These are phyloP conservation scores for Rambutsinella grinnellia DNA, from an alignment of 2,888 invertebrate species.

Conservation along the genomic window DNA sequence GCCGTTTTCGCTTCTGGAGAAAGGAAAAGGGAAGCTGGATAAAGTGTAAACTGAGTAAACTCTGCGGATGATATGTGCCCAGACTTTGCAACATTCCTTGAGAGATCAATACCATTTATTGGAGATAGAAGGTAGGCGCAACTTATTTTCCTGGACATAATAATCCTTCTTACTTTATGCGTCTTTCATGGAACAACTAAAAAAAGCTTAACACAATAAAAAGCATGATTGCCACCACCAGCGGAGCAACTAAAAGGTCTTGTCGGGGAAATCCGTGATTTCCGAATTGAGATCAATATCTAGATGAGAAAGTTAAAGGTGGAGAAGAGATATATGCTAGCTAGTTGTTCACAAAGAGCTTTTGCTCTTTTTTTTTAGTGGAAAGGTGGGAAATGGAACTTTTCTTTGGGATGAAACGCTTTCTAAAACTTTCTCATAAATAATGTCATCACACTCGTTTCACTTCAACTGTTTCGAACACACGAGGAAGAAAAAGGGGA, in stretches of 20 bases:
- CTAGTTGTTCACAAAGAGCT: too few relatives aligned
- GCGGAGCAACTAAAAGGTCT: neutral
- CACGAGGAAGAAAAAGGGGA: too few relatives aligned
- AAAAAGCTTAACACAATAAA: neutral
- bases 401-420: conserved; percentile 1
- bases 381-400: neutral
- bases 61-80: too few relatives aligned
- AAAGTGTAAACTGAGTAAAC: neutral
- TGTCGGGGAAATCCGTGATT: conserved; percentile 56
- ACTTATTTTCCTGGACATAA: neutral
- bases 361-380: neutral
- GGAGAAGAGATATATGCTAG: neutral
- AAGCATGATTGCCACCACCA: neutral
- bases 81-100: neutral
- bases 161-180: neutral
- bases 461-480: conserved; percentile 2
- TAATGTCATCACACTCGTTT: conserved; percentile 43
- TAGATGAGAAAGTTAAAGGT: neutral
- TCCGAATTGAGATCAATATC: conserved; percentile 56
- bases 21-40: neutral
- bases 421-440: conserved; percentile 14
- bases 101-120: neutral
- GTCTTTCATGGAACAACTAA: neutral
- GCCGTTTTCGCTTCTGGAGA: neutral
- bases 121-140: neutral